phyloP scores from a whole-genome alignment of 2,888 invertebrate species.

The Sipunculus nudus region DNA sequence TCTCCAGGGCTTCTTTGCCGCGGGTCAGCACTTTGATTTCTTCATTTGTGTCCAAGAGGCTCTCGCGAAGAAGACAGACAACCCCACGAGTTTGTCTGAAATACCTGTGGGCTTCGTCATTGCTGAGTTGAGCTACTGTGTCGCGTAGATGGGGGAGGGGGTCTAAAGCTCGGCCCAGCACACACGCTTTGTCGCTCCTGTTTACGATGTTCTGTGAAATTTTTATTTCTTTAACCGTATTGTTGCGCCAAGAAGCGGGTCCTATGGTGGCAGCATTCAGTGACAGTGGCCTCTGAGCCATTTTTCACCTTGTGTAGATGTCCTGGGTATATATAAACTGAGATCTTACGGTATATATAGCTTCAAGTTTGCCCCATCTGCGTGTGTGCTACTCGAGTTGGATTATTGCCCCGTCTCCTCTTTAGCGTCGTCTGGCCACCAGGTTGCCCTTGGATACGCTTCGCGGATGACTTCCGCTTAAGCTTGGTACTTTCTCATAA shows the following conservation, averaged over 20 bases:
- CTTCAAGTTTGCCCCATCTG: too few species aligned
- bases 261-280: constrained; percentile 42
- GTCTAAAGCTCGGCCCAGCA: constrained; percentile 58
- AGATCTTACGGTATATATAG: too few species aligned
- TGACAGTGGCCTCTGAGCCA: constrained; percentile 8
- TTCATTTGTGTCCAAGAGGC: constrained; percentile 63
- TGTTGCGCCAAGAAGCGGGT: constrained; percentile 62
- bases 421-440: too few species aligned
- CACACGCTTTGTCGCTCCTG: constrained; percentile 58
- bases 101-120: constrained; percentile 63
- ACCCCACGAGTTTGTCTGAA: constrained; percentile 60
- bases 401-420: too few species aligned
- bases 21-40: constrained; percentile 63
- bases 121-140: constrained; percentile 60
- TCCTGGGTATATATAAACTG: too few species aligned
- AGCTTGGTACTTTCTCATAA: too few species aligned
- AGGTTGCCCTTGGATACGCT: too few species aligned
- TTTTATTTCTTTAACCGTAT: constrained; percentile 60
- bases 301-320: too few species aligned
- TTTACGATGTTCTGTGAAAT: constrained; percentile 57
- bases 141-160: constrained; percentile 64
- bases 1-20: constrained; percentile 62
- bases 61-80: constrained; percentile 61
- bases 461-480: too few species aligned
- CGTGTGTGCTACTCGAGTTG: too few species aligned